A percentile compares a stretch with the other conserved stretches of the same genome.
Evolutionary conservation across 2,113 vertebrate genomes (phyloP).

Genomic region (Noturus placidus): DNA sequence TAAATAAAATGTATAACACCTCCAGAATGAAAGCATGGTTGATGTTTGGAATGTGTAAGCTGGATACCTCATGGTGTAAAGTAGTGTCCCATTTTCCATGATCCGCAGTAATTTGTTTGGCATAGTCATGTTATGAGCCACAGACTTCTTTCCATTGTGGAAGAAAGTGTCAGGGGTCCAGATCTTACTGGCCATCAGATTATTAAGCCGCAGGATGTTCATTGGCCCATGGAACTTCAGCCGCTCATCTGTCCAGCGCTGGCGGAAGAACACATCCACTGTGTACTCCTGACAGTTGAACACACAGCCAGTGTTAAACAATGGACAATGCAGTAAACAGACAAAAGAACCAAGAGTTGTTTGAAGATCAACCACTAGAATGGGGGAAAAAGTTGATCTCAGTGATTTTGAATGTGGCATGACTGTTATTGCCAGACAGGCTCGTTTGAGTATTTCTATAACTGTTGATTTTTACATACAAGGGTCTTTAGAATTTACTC

Average conservation of each 20-base stretch:
- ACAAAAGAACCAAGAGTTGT: neutral
- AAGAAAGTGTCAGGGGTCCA: slow-evolving; percentile 92
- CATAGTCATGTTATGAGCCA: slow-evolving; percentile 92
- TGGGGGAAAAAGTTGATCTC: too few species aligned
- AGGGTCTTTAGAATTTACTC: too few species aligned
- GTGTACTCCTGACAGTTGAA: slow-evolving; percentile 79
- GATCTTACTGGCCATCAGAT: slow-evolving; percentile 91
- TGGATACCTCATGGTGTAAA: slow-evolving; percentile 86
- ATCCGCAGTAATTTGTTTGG: slow-evolving; percentile 87
- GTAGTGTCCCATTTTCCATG: slow-evolving; percentile 83
- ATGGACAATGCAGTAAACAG: neutral
- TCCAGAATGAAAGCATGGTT: neutral
- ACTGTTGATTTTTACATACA: too few species aligned
- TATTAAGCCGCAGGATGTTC: slow-evolving; percentile 87
- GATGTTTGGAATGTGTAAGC: neutral
- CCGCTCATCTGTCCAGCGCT: slow-evolving; percentile 89
- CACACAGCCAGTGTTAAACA: slow-evolving; percentile 4
- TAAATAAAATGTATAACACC: neutral
- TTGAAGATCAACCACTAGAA: neutral
- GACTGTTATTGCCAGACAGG: too few species aligned
- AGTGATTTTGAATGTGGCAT: too few species aligned
- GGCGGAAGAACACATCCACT: slow-evolving; percentile 88
- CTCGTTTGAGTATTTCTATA: too few species aligned
- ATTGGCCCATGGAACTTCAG: slow-evolving; percentile 87
- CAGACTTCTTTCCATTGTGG: slow-evolving; percentile 89